Base-by-base conservation (phyloP, 2,797 vertebrate genomes). In the Xenops minutus region DNA sequence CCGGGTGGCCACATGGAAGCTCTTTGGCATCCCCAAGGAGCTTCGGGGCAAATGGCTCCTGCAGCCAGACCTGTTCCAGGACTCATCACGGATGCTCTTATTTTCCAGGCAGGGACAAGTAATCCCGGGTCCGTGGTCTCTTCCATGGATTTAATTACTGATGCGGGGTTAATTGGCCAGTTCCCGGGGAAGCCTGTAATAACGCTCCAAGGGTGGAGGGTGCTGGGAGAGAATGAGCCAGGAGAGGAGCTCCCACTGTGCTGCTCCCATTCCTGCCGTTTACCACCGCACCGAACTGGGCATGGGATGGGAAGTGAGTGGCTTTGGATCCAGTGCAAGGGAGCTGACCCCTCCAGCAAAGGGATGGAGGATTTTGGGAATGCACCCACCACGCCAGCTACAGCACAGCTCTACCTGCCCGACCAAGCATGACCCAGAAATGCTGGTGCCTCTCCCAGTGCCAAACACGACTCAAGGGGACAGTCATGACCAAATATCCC, bases 11-110 rank as follows among this genome's bases (percentile, higher is more conserved):
- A 19, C 14, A 6, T 39, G 85, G 81, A 58, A 92, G 69, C 62
- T 82, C 74, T 64, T 2, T 0, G 12, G 87, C 62, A 93, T 72
- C 78, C 14, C 37, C 51, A 15, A 0, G 6, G 43, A n/a, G 48
- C 94, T 87, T 67, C 41, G 0, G 71, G 95, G 94, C 88, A 82
- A 88, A 87, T 56, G 86, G 87, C 82, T 95, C 82, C 95, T 88
- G 93, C 58, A 91, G 96, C 88, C 95, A 92, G 91, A 94, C 92
- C 95, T 92, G 88, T 94, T 82, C 46, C 30, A 72, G 92, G 58
- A 62, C 93, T 96, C 66, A 55, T 89, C 77, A 74, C 5, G 18
- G 90, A 71, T 62, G 80, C 61, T 92, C 94, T 95, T 92, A 54
- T 95, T 96, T 94, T 92, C 90, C 92, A 88, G 80, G 86, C 88